Base-by-base conservation (phyloP, 2,113 vertebrate species). In the Takifugu flavidus region DNA sequence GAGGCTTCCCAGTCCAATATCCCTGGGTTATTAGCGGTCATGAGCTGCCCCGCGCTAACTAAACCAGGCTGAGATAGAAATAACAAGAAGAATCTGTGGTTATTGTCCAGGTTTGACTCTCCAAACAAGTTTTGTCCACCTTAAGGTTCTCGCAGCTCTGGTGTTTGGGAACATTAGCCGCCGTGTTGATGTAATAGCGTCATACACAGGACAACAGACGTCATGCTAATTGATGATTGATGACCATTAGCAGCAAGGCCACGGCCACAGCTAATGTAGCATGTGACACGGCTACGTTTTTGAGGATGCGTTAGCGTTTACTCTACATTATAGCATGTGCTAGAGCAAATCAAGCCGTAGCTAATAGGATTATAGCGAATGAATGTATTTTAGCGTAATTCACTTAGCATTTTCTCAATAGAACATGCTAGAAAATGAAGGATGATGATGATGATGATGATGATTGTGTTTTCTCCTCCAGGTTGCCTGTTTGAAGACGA, bases 401-500 rank as follows among this genome's bases (percentile, higher is more conserved):
- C 7, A 31, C 3, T 29, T 29, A 29, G 28, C 28, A 29, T 29
- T 4, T 29, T 29, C 28, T 5, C 28, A 5, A 6, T 5, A 34
- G 5, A 34, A 34, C 5, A 6, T 34, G 31, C 31, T 34, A 34
- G 1, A 34, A 34, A 39, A 39, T 2, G 7, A 39, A 20, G 20
- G 7, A 39, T 39, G 8, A 39, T 39, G 34, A 39, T 8, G 34
- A 11, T 39, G 34, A 39, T 8, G 34, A 11, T 39, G 5, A 10
- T 11, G 34, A 11, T 20, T 56, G 39, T 13, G 25, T 58, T 15
- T 13, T 47, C 15, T 66, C 62, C 67, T 70, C 13, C 47, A 89
- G 87, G 87, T 71, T 89, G 87, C 67, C 78, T 87, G 71, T 88
- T 89, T 74, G 86, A 89, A 70, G 87, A 88, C 8, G 77, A 88